phyloP scores from a whole-genome alignment of 1,140 invertebrate species.

The Zaprionus davidi region DNA sequence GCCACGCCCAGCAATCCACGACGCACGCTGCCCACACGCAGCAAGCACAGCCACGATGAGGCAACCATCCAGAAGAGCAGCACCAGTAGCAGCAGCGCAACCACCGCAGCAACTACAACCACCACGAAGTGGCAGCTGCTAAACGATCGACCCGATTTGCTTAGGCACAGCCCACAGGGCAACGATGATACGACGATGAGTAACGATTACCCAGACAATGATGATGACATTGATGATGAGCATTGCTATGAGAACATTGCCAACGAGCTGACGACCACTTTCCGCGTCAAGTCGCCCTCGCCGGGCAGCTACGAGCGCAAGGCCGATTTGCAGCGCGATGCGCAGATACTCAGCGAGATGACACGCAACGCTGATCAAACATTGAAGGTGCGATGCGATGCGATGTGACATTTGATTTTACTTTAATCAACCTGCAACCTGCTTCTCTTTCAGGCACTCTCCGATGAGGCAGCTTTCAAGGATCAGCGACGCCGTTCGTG shows the following conservation, averaged over 20 bases:
- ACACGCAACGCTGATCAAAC: conserved; percentile 81
- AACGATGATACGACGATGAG: conserved; percentile 41
- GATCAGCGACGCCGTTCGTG: conserved; percentile 76
- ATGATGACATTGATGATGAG: conserved; percentile 44
- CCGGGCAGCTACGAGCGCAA: conserved; percentile 72
- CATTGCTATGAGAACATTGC: conserved; percentile 80
- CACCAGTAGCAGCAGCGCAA: background rate
- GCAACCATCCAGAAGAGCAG: conserved; percentile 9
- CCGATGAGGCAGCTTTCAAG: conserved; percentile 77
- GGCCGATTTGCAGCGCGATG: conserved; percentile 74
- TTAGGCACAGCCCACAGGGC: conserved; percentile 74
- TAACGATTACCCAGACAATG: conserved; percentile 48
- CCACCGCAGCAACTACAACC: conserved; percentile 37
- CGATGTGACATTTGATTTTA: background rate
- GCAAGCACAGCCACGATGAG: conserved; percentile 56
- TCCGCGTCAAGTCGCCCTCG: conserved; percentile 66
- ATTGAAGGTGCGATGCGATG: conserved; percentile 64
- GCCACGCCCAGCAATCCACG: conserved; percentile 50
- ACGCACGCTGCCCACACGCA: conserved; percentile 67
- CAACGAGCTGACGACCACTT: conserved; percentile 72
- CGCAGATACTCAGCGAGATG: conserved; percentile 81
- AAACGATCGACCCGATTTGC: conserved; percentile 79
- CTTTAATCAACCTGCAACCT: background rate
- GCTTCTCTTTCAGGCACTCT: conserved; percentile 61
- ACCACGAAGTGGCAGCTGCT: conserved; percentile 79